Percentiles rank a stretch among this genome's conserved stretches.
Conservation (phyloP, 2,113 vertebrate species). For the Chloebia gouldiae region DNA sequence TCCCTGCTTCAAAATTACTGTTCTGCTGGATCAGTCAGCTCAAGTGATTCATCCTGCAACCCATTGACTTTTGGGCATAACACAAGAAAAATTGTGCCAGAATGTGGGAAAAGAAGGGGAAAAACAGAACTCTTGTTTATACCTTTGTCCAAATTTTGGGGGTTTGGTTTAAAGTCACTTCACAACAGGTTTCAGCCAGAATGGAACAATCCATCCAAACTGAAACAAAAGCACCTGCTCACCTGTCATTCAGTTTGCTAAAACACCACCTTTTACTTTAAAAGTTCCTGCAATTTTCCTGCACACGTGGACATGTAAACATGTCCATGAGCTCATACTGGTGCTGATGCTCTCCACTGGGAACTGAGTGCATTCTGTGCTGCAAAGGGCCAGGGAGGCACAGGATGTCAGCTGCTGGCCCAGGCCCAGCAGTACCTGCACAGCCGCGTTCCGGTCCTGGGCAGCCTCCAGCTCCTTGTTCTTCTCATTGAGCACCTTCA, state of each 20-base stretch:
- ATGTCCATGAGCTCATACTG: not conserved
- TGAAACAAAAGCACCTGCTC: not conserved
- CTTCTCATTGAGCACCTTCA: conserved; percentile 80
- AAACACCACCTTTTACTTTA: not conserved
- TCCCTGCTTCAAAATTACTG: not conserved
- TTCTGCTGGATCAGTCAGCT: not conserved
- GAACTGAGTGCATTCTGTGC: not conserved
- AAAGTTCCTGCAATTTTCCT: not conserved
- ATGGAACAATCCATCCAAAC: not conserved
- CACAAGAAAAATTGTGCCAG: not conserved
- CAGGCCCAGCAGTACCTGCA: conserved; percentile 76
- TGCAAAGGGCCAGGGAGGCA: not conserved
- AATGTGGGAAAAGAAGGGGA: not conserved
- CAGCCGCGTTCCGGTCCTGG: conserved; percentile 70
- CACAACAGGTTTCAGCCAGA: not conserved
- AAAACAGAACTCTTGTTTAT: not conserved
- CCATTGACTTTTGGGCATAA: not conserved
- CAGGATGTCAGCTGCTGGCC: not conserved
- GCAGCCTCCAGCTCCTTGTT: conserved; percentile 82
- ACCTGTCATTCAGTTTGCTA: not conserved
- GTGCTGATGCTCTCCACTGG: fast-evolving
- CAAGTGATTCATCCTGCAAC: not conserved
- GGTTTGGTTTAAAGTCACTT: not conserved
- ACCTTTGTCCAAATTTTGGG: not conserved
- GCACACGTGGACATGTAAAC: fast-evolving